Evolutionary conservation across 2,113 vertebrate genomes (phyloP).

Genomic region (Abramis brama): DNA sequence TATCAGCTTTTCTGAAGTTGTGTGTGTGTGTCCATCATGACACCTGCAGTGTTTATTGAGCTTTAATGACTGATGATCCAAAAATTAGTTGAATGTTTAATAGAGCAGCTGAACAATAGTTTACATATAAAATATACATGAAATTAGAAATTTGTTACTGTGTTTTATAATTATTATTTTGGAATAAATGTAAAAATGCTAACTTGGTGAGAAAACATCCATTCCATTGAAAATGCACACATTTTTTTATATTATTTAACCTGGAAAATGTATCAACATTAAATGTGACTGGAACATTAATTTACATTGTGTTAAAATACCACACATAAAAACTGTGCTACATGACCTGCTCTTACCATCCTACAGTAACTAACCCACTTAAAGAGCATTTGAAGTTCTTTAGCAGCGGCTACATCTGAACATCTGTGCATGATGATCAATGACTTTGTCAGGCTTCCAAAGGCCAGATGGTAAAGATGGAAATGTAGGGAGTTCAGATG

Average conservation of each 20-base stretch:
- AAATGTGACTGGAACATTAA: not conserved
- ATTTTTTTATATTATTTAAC: not conserved
- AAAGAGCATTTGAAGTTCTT: constrained; percentile 26
- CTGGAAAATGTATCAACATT: not conserved
- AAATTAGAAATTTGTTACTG: not conserved
- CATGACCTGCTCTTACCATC: not conserved
- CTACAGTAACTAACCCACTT: constrained; percentile 33
- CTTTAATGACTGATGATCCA: not conserved
- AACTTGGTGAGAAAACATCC: not conserved
- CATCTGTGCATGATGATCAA: constrained; percentile 55
- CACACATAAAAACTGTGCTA: not conserved
- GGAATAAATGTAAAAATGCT: not conserved
- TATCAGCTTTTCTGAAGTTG: not conserved
- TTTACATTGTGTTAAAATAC: not conserved
- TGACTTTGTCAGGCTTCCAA: constrained; percentile 49
- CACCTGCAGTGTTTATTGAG: not conserved
- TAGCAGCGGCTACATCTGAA: constrained; percentile 28
- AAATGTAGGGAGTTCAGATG: constrained; percentile 35
- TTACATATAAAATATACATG: not conserved
- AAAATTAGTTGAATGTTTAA: not conserved
- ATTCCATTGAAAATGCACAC: too few species aligned
- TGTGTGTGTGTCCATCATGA: not conserved
- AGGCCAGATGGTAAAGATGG: constrained; percentile 53
- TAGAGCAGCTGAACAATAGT: not conserved
- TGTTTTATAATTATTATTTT: not conserved